Evolutionary conservation across 2,888 invertebrate genomes (phyloP).

Genomic region (Pachycephus smyrnensis): DNA sequence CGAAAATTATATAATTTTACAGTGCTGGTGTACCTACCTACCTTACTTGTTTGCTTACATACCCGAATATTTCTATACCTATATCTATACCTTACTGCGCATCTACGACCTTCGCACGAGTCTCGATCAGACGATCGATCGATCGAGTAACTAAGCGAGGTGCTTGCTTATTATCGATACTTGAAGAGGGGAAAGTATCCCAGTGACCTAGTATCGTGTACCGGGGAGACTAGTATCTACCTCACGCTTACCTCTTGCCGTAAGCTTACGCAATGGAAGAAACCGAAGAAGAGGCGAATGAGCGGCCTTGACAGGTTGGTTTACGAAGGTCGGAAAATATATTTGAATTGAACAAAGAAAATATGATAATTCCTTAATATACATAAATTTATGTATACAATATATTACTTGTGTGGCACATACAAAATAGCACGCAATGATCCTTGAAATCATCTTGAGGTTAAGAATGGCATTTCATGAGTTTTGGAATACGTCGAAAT

Average conservation of each 20-base stretch:
- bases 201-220: conserved; percentile 20
- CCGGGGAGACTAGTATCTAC: neutral
- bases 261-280: neutral
- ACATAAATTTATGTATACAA: neutral
- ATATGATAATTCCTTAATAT: neutral
- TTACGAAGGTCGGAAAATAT: neutral
- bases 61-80: no score
- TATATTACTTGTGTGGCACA: neutral
- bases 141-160: conserved; percentile 4
- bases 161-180: conserved; percentile 6
- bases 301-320: neutral
- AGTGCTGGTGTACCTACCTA: neutral
- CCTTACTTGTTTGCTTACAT: no score
- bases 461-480: neutral
- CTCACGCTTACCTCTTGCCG: neutral
- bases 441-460: neutral
- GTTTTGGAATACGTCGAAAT: neutral
- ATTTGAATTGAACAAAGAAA: neutral
- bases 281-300: neutral
- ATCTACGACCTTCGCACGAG: neutral
- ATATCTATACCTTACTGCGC: neutral
- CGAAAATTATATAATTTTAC: neutral
- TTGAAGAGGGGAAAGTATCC: conserved; percentile 22
- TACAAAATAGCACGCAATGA: neutral
- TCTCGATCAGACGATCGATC: conserved; percentile 20